Evolutionary conservation across 2,797 vertebrate species (phyloP).

Genomic region (Chromis chromis): DNA sequence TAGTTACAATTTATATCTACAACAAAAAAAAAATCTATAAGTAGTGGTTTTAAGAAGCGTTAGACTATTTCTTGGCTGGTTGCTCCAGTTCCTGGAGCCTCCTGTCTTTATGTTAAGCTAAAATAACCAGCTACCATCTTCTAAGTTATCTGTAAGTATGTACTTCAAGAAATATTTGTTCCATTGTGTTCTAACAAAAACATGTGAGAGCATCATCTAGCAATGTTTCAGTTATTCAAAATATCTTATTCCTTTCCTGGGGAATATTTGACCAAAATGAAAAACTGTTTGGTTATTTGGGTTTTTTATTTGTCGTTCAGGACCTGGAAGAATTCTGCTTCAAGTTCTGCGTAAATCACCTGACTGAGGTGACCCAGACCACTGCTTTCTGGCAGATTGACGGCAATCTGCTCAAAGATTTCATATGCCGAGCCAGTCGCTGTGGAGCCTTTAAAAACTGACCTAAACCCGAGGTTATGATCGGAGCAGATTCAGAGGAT

Average conservation of each 20-base stretch:
- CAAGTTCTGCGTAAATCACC: slow-evolving; percentile 98
- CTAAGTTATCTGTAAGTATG: too few relatives aligned
- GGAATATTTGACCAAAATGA: too few relatives aligned
- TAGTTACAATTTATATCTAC: too few relatives aligned
- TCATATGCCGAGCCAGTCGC: slow-evolving; percentile 96
- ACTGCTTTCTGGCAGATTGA: slow-evolving; percentile 96
- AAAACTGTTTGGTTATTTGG: neutral
- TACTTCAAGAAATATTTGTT: too few relatives aligned
- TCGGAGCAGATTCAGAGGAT: neutral
- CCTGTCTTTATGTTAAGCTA: too few relatives aligned
- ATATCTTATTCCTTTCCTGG: neutral
- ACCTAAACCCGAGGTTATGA: slow-evolving; percentile 49
- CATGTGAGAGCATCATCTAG: too few relatives aligned
- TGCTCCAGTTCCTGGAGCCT: too few relatives aligned
- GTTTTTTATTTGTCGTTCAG: slow-evolving; percentile 74
- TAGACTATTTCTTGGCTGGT: too few relatives aligned
- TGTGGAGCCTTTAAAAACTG: slow-evolving; percentile 99
- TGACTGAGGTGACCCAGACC: slow-evolving; percentile 97
- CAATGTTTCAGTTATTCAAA: neutral
- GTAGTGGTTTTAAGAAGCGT: too few relatives aligned
- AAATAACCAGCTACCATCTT: too few relatives aligned
- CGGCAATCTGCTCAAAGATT: slow-evolving; percentile 95
- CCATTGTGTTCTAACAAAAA: too few relatives aligned
- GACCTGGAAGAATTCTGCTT: slow-evolving; percentile 99
- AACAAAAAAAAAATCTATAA: too few relatives aligned